Evolutionary conservation across 2,888 invertebrate species (phyloP).

Genomic region (Spisula subtruncata): DNA sequence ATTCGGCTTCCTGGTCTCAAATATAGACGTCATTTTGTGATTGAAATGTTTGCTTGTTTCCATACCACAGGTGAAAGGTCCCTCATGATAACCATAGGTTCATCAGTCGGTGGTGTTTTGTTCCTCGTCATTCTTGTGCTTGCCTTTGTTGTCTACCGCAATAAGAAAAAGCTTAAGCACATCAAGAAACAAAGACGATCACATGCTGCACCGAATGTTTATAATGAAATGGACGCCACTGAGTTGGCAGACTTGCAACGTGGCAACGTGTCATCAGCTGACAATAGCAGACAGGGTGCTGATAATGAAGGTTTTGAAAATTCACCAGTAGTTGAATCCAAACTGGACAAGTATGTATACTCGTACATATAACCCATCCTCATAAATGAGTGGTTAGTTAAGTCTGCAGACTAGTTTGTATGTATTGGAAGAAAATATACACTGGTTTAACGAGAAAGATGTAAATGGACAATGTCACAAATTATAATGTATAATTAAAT

Average conservation of each 20-base stretch:
- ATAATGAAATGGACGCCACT: not conserved
- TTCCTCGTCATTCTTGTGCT: not conserved
- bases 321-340: not conserved
- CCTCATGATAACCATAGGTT: conserved; percentile 2
- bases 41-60: too few relatives aligned
- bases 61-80: not conserved
- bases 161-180: not conserved
- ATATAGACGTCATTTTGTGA: too few relatives aligned
- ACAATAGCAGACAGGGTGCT: not conserved
- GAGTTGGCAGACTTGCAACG: not conserved
- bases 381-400: too few relatives aligned
- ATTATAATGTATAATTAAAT: not conserved
- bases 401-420: too few relatives aligned
- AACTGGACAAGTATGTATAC: not conserved
- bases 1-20: too few relatives aligned
- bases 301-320: not conserved
- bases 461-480: not conserved
- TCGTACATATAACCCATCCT: too few relatives aligned
- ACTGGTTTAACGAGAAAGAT: too few relatives aligned
- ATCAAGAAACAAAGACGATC: not conserved
- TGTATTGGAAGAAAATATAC: too few relatives aligned
- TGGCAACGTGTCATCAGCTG: not conserved
- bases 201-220: not conserved
- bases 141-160: not conserved
- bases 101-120: conserved; percentile 8